Evolutionary conservation across 92 coral and sea anemone genomes (phyloP), one percentile per base, ranked within the genome.

Genomic region (Zoanthus solanderi): DNA sequence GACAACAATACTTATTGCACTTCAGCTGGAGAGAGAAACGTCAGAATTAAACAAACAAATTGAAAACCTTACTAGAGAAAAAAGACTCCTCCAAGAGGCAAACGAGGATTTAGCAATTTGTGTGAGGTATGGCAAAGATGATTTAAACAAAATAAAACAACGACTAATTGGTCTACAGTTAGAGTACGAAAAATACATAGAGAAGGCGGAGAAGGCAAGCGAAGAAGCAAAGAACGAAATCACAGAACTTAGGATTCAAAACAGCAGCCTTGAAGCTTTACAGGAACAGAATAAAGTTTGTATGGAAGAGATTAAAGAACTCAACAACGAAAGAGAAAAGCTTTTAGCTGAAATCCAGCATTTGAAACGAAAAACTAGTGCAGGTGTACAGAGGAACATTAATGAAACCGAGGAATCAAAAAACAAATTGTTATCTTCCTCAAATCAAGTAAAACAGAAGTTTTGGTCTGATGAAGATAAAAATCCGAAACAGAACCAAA

Each of bases 11-110:
- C 78, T 92, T 23, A 91, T 96, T 30, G 98, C 98, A 5, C 89
- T 93, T 10, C 98, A 95, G 75, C 89, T 96, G 1, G 94, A 96
- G 71, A 92, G 75, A 71, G 98, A 96, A 60, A 90, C 95, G 7
- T 72, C 90, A 9, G 95, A 90, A 74, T 90, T 96, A 9, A 90
- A 79, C 78, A 75, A 78, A 61, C 93, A 85, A 28, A 93, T 96
- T 7, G 90, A 90, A 29, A 68, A 72, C 9, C 80, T 96, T 44
- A 84, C 85, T 1, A 84, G 76, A 31, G 93, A 90, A 68, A 92
- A 87, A 72, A 50, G 87, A 79, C 93, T 78, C 53, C 58, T 90
- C 10, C 14, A 17, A 61, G 89, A 88, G 23, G 96, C 95, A 76
- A 94, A 92, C 74, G 95, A 91, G 15, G 99, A 96, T 71, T 79